Base-by-base conservation (phyloP, 2,888 invertebrate species). In the Carterocephalus palaemon region DNA sequence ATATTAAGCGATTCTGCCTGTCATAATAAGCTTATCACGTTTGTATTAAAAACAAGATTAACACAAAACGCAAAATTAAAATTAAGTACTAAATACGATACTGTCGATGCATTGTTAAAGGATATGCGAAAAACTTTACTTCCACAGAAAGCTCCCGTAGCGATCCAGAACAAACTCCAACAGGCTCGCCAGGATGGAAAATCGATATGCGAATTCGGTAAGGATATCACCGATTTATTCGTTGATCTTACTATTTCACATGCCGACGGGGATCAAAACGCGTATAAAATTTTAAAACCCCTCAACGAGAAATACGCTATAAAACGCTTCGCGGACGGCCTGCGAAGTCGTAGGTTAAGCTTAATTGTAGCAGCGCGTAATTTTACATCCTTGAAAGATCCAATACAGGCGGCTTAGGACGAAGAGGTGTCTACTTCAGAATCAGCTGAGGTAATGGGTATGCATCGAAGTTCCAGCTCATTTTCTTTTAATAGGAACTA, bases 1-100 rank as follows among this genome's bases (percentile, higher is more conserved):
- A 9, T 37, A 1, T 24, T 26, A 16, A 8, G 10, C 1, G 26
- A 4, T 3, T n/a, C 8, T 2, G 37, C 9, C 6, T 26, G 26
- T 37, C 10, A 37, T 7, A 26, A n/a, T 2, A 26, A 37, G 26
- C 12, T 26, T 4, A 37, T 37, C 3, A 24, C 24, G 6, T 37
- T 37, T 17, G 37, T 37, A 3, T 37, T 37, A 17, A 37, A 37
- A n/a, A 37, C 10, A 8, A 26, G 37, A 7, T 37, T 26, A 10
- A 26, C 37, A 17, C 37, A 37, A 10, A 24, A 37, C 4, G 37
- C 24, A 4, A 37, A 24, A 26, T 10, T 37, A 7, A 37, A 37
- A 8, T 10, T 37, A 3, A 3, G 8, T 10, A 10, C 24, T 9
- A 17, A n/a, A 4, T 37, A 37, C 15, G 3, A 17, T 17, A 17